These are phyloP conservation scores for Allygus modestus DNA, from an alignment of 2,888 invertebrate species.

Conservation along the genomic window DNA sequence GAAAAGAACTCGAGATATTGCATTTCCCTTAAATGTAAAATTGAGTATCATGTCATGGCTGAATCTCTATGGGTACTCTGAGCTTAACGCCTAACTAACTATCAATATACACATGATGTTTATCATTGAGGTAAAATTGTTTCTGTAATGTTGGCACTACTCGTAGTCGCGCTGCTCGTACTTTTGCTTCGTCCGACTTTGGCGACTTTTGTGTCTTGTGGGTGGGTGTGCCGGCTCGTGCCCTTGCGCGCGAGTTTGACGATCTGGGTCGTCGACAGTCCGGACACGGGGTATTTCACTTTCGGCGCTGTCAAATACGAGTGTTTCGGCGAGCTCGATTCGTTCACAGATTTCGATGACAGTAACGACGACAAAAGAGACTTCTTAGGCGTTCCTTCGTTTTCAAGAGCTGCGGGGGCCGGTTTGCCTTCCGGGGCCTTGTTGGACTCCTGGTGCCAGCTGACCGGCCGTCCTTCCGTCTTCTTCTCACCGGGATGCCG, in stretches of 20 bases:
- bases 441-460: conserved; percentile 70
- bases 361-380: conserved; percentile 68
- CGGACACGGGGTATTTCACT: conserved; percentile 83
- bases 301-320: conserved; percentile 76
- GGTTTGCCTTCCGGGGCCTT: conserved; percentile 48
- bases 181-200: conserved; percentile 71
- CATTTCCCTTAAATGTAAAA: conserved; percentile 55
- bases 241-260: conserved; percentile 79
- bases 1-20: conserved; percentile 41
- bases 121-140: conserved; percentile 61
- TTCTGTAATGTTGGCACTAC: conserved; percentile 57
- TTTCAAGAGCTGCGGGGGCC: conserved; percentile 67
- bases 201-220: conserved; percentile 64
- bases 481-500: conserved; percentile 67
- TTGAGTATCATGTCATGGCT: conserved; percentile 63
- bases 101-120: conserved; percentile 42
- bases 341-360: conserved; percentile 67
- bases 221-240: conserved; percentile 68
- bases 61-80: conserved; percentile 56
- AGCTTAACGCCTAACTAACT: conserved; percentile 28
- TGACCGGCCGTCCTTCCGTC: conserved; percentile 67
- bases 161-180: conserved; percentile 67
- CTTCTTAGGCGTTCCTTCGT: conserved; percentile 63
- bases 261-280: conserved; percentile 79
- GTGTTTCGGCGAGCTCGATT: conserved; percentile 76